phyloP scores from a whole-genome alignment of 2,113 vertebrate genomes.

The Hyaena hyaena region DNA sequence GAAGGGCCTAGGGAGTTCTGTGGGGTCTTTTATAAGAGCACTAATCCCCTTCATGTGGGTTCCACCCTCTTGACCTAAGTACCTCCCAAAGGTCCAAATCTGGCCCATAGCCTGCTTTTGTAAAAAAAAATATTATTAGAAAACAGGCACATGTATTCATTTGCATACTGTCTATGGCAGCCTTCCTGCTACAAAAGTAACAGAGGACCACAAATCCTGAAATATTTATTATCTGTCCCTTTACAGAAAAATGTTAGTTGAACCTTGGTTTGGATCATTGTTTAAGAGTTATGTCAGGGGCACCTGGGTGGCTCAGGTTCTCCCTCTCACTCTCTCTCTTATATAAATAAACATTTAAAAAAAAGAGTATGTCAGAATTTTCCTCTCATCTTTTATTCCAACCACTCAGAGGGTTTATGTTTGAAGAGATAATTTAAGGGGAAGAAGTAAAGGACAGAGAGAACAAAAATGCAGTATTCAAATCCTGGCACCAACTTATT shows the following conservation, averaged over 20 bases:
- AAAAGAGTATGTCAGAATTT: slow-evolving; percentile 1
- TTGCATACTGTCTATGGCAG: neutral
- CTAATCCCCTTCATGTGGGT: neutral
- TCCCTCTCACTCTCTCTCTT: too few relatives aligned
- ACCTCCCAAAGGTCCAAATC: neutral
- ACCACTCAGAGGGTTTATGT: neutral
- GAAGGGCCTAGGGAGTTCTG: neutral
- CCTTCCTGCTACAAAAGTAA: slow-evolving; percentile 4
- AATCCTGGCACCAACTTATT: neutral
- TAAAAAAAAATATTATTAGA: slow-evolving; percentile 41
- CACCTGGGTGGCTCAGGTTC: too few relatives aligned
- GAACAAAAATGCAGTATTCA: neutral
- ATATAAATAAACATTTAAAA: too few relatives aligned
- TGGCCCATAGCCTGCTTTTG: neutral
- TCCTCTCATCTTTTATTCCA: slow-evolving; percentile 13
- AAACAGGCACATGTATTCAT: neutral
- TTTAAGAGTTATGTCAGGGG: neutral
- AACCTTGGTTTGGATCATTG: neutral
- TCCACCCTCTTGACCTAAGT: neutral
- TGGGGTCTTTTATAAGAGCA: neutral
- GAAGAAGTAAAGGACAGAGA: neutral
- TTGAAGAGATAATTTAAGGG: slow-evolving; percentile 8
- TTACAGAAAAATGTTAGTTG: slow-evolving; percentile 25
- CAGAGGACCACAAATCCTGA: neutral
- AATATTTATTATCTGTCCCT: neutral